Percentiles rank a stretch among this genome's conserved stretches.
Conservation (phyloP, 2,888 invertebrate genomes). For the Nipponacmea schrenckii region DNA sequence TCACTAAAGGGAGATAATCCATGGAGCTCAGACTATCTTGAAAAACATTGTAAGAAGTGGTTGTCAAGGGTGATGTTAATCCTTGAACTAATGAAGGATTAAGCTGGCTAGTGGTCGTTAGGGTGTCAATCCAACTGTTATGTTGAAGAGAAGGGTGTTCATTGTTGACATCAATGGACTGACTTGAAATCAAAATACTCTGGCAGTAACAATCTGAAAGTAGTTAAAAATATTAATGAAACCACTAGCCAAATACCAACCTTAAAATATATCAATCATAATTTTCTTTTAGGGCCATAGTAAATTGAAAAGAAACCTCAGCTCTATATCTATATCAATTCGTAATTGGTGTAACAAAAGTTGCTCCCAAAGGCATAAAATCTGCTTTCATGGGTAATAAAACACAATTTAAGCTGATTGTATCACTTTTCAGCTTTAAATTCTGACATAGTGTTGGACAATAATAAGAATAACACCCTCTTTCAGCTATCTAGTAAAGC, state of each 20-base stretch:
- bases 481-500: too few relatives aligned
- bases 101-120: neutral
- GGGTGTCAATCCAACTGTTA: neutral
- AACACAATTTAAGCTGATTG: too few relatives aligned
- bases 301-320: too few relatives aligned
- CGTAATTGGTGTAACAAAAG: too few relatives aligned
- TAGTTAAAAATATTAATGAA: neutral
- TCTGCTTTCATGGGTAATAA: too few relatives aligned
- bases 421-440: too few relatives aligned
- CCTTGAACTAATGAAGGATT: constrained; percentile 6
- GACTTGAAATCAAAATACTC: neutral
- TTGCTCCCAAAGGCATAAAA: too few relatives aligned
- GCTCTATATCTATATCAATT: too few relatives aligned
- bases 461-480: too few relatives aligned
- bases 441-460: too few relatives aligned
- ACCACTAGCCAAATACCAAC: neutral
- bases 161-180: neutral
- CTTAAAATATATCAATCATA: neutral
- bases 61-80: constrained; percentile 2
- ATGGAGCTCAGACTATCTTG: neutral
- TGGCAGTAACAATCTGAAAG: neutral
- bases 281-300: too few relatives aligned
- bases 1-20: constrained; percentile 7
- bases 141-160: neutral
- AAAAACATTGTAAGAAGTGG: neutral